Evolutionary conservation across 2,113 vertebrate species (phyloP).

Genomic region (Lathamus discolor): DNA sequence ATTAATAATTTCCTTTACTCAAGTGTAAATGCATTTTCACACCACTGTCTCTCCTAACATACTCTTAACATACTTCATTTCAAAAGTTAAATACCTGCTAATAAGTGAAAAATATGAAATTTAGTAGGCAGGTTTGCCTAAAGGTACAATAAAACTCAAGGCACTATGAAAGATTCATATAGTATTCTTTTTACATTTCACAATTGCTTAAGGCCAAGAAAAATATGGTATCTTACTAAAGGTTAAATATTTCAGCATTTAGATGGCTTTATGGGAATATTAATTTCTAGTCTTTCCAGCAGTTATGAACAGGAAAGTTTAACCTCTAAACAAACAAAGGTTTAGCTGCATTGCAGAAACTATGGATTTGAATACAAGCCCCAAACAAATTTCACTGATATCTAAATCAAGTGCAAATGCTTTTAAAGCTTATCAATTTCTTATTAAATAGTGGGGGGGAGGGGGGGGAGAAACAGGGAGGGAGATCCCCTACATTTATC

Average conservation of each 20-base stretch:
- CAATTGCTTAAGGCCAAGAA: constrained; percentile 32
- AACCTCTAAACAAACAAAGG: constrained; percentile 26
- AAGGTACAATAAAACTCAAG: constrained; percentile 35
- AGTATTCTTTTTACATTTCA: constrained; percentile 15
- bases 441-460: not conserved
- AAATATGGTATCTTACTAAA: constrained; percentile 47
- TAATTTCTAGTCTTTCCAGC: constrained; percentile 48
- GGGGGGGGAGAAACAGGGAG: too few relatives aligned
- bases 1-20: not conserved
- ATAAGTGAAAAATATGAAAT: constrained; percentile 14
- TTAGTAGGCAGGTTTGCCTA: not conserved
- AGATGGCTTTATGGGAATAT: constrained; percentile 42
- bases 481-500: not conserved
- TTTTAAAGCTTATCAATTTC: not conserved
- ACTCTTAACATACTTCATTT: constrained; percentile 3
- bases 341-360: constrained; percentile 19
- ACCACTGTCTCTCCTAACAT: not conserved
- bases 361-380: not conserved
- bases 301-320: constrained; percentile 43
- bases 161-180: constrained; percentile 33
- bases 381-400: not conserved
- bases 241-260: constrained; percentile 64
- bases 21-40: constrained; percentile 26
- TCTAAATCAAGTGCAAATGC: not conserved
- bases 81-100: constrained; percentile 19